These are phyloP conservation scores for Neodon shergylaensis DNA, from an alignment of 2,113 vertebrate genomes.

Conservation along the genomic window DNA sequence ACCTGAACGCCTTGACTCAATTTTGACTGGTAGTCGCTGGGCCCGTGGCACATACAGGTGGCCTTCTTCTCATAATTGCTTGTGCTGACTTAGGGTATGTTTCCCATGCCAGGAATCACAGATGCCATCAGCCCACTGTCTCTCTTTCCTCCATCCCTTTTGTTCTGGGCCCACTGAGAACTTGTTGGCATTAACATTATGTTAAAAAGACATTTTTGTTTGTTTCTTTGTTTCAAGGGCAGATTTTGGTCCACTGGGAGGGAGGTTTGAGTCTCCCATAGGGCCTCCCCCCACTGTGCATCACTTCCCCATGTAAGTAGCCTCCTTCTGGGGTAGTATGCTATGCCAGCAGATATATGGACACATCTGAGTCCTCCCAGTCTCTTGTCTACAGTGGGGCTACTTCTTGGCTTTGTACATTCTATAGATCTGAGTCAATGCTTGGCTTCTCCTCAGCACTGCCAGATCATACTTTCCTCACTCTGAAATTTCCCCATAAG, in stretches of 20 bases:
- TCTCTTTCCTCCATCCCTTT: background rate
- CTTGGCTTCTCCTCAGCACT: background rate
- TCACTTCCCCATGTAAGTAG: accelerated
- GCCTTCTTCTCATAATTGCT: background rate
- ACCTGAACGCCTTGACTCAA: background rate
- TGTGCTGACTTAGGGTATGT: background rate
- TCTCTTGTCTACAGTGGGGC: background rate
- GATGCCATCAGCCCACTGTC: background rate
- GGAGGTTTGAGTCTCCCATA: background rate
- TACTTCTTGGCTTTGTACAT: background rate
- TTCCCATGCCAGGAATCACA: background rate
- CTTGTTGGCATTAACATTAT: background rate
- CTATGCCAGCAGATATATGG: background rate
- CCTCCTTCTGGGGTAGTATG: background rate
- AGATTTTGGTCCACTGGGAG: background rate
- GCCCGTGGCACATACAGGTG: too few relatives aligned
- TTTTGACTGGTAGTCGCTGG: background rate
- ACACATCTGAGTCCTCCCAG: background rate
- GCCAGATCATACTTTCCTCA: background rate
- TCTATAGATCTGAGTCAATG: background rate
- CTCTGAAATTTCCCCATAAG: background rate
- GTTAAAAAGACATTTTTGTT: background rate
- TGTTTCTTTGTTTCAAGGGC: background rate
- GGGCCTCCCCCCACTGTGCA: background rate
- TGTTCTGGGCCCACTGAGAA: background rate